Conservation (phyloP, 2,797 vertebrate genomes). For the Cheirogaleus major region DNA sequence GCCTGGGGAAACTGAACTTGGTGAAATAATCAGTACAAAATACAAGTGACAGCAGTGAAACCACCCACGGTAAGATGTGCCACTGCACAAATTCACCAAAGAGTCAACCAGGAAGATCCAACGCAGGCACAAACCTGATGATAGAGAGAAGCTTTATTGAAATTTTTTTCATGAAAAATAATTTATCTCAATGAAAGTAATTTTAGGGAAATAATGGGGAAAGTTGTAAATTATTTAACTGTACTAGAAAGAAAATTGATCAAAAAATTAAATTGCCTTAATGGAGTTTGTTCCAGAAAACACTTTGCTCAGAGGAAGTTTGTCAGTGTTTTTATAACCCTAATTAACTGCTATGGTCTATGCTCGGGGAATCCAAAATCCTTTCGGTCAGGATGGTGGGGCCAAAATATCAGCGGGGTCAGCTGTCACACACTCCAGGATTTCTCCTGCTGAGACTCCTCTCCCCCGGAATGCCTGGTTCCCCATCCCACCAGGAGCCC, state of each 20-base stretch:
- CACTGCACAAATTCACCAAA: not conserved
- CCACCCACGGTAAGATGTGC: not conserved
- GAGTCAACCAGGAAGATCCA: not conserved
- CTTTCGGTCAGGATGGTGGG: not conserved
- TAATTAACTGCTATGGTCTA: constrained; percentile 38
- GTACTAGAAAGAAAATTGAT: constrained; percentile 66
- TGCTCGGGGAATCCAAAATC: not conserved
- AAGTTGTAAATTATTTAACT: constrained; percentile 71
- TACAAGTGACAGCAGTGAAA: not conserved
- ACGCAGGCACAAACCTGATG: not conserved
- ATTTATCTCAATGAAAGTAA: constrained; percentile 72
- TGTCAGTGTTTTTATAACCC: constrained; percentile 1
- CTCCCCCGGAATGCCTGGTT: not conserved
- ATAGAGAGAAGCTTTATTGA: not conserved
- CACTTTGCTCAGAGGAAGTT: constrained; percentile 44
- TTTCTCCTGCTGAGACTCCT: not conserved
- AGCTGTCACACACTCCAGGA: not conserved
- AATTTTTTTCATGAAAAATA: not conserved
- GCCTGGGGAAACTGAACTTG: not conserved
- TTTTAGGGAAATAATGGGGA: constrained; percentile 59
- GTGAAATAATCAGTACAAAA: not conserved
- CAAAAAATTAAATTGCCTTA: constrained; percentile 70
- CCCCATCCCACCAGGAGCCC: not conserved
- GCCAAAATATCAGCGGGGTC: not conserved
- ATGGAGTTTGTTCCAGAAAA: constrained; percentile 67